A percentile compares a stretch with the other conserved stretches of the same genome.
Evolutionary conservation across 2,888 invertebrate species (phyloP).

Genomic region (Diplazon laetatorius): DNA sequence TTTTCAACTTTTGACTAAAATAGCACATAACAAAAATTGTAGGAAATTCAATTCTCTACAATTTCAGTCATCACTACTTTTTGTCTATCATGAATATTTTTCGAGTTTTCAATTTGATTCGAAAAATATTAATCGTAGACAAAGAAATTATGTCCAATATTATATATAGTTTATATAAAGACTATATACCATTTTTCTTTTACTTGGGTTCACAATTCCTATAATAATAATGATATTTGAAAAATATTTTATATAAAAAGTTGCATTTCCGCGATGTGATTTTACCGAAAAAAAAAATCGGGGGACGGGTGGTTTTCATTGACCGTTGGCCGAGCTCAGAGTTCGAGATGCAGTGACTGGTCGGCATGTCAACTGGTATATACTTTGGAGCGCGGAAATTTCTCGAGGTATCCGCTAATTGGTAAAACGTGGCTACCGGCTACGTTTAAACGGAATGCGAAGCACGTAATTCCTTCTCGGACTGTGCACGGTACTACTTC

Average conservation of each 20-base stretch:
- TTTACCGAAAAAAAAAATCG: conserved; percentile 21
- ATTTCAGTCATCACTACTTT: no score
- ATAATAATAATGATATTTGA: no score
- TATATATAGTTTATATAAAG: no score
- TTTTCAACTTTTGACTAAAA: no score
- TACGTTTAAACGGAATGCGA: conserved; percentile 65
- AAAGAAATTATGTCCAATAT: no score
- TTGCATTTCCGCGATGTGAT: conserved; percentile 43
- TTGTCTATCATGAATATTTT: no score
- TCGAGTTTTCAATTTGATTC: no score
- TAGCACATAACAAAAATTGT: no score
- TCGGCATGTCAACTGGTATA: conserved; percentile 50
- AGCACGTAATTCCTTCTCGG: conserved; percentile 65
- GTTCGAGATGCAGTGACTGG: conserved; percentile 20
- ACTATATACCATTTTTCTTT: no score
- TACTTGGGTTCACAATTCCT: no score
- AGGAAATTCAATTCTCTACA: no score
- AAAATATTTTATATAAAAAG: neutral
- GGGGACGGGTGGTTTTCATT: conserved; percentile 18
- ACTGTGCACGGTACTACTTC: conserved; percentile 16
- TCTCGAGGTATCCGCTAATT: conserved; percentile 72
- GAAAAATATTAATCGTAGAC: no score
- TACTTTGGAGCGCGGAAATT: conserved; percentile 66
- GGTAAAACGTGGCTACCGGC: conserved; percentile 64
- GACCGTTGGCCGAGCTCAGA: neutral